phyloP scores from a whole-genome alignment of 2,113 vertebrate genomes.

The Brachyistius frenatus region DNA sequence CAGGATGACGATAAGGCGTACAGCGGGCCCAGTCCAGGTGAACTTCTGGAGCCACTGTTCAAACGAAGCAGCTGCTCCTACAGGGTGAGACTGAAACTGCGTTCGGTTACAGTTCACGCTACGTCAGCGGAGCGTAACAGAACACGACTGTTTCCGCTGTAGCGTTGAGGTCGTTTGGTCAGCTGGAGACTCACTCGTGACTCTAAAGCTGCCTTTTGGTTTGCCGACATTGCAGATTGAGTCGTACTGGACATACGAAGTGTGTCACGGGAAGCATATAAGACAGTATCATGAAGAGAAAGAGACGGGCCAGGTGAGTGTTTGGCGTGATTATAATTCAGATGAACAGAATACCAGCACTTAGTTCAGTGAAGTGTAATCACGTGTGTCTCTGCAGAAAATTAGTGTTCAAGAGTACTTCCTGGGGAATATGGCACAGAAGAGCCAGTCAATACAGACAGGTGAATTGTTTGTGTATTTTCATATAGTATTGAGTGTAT shows the following conservation, averaged over 20 bases:
- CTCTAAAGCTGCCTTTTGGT: neutral
- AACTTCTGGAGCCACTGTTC: conserved; percentile 93
- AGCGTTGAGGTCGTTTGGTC: neutral
- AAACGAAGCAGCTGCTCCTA: conserved; percentile 99
- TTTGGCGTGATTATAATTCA: conserved; percentile 25
- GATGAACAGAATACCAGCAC: neutral
- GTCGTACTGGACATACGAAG: conserved; percentile 98
- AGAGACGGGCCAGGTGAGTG: conserved; percentile 94
- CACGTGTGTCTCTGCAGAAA: conserved; percentile 84
- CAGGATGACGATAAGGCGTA: conserved; percentile 93
- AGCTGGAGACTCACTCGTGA: neutral
- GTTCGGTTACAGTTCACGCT: neutral
- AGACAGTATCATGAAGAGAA: conserved; percentile 99
- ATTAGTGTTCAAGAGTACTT: conserved; percentile 97
- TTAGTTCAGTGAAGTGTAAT: neutral
- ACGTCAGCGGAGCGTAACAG: conserved; percentile 10
- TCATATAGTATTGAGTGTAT: neutral
- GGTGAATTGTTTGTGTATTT: conserved; percentile 79
- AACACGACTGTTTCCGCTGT: neutral
- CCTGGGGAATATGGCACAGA: conserved; percentile 89
- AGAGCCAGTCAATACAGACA: conserved; percentile 83
- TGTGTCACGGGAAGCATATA: conserved; percentile 96
- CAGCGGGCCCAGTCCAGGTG: conserved; percentile 87
- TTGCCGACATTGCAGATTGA: conserved; percentile 89
- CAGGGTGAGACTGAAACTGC: conserved; percentile 85